Conservation (phyloP, 2,888 invertebrate genomes). For the Rutpela maculata region DNA sequence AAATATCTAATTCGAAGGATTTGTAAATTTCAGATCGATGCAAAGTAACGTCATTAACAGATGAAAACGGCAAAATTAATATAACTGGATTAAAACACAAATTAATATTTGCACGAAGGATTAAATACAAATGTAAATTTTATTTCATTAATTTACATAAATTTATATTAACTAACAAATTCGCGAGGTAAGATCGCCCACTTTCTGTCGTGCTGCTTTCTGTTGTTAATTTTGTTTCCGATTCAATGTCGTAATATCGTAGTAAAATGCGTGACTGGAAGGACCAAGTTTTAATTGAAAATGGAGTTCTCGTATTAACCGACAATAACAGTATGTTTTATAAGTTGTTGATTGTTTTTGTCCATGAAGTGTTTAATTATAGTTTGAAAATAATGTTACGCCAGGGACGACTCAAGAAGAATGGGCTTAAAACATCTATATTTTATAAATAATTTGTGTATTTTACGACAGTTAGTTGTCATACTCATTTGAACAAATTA, state of each 20-base stretch:
- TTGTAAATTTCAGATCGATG: background rate
- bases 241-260: background rate
- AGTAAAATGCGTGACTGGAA: background rate
- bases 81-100: conserved; percentile 1
- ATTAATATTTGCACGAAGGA: conserved; percentile 1
- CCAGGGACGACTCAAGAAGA: too few species aligned
- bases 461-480: too few species aligned
- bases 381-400: too few species aligned
- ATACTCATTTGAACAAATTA: too few species aligned
- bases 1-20: background rate
- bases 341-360: background rate
- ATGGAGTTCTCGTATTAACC: background rate
- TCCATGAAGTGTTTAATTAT: background rate
- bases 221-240: background rate
- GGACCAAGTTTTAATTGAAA: background rate
- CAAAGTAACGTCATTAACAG: conserved; percentile 2
- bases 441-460: too few species aligned
- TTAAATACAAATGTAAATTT: conserved; percentile 9
- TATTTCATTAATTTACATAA: conserved; percentile 23
- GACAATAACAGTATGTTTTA: background rate
- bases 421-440: too few species aligned
- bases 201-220: conserved; percentile 5
- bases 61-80: conserved; percentile 7
- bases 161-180: conserved; percentile 18
- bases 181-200: background rate